Evolutionary conservation across 2,888 invertebrate species (phyloP), one percentile per base, ranked within the genome.

Genomic region (Plagodis pulveraria): DNA sequence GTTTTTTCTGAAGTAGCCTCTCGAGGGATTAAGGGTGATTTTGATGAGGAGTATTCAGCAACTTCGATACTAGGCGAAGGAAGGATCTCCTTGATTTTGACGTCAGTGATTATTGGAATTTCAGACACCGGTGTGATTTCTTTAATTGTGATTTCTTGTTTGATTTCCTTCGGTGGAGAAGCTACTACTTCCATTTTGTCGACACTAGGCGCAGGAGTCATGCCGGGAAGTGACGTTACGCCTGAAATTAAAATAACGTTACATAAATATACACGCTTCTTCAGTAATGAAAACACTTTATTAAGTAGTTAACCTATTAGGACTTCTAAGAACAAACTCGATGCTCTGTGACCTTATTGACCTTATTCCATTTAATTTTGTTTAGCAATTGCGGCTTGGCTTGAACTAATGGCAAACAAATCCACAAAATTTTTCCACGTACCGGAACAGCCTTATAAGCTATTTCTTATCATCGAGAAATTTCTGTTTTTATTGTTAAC

Each of bases 111-210:
- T 50, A 86, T 78, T 0, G 93, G 90, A 36, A 91, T 90, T 73
- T 90, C 90, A 0, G 92, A 89, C 5, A 90, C 94, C 0, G 94
- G 94, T 5, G 94, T 94, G 6, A 95, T 94, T 80, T 95, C 94
- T 67, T 94, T 94, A 36, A 94, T 94, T 0, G 94, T 94, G 35
- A 93, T 87, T 69, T 87, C 84, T 62, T 81, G 87, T 65, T 85
- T 87, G 5, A 82, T 73, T 58, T 85, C 86, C 52, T 82, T 81
- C 12, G 52, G 52, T 43, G 60, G 56, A 35, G 50, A 9, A 2
- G 52, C 51, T 6, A 22, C 44, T 0, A 70, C 61, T 42, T 76
- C 76, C 6, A 73, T 57, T 7, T 73, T 78, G 48, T 80, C 81
- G 7, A 68, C 55, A 51, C 78, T 82, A 5, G 85, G 65, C 10